Base-by-base conservation (phyloP, 2,888 invertebrate genomes). In the Pandemis heparana region DNA sequence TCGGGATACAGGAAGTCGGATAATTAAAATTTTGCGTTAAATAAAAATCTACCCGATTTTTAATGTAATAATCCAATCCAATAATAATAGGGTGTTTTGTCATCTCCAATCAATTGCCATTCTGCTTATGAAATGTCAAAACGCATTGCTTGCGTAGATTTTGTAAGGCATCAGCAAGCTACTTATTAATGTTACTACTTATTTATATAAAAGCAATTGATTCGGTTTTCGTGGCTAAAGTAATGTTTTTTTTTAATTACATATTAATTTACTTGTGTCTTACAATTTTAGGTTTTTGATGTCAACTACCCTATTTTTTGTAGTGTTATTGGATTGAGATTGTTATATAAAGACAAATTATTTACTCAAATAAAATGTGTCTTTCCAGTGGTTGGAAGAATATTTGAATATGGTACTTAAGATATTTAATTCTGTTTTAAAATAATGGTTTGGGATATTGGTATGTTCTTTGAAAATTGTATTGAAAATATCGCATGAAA, bases 341-440 rank as follows among this genome's bases (percentile, higher is more conserved):
- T 59, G 64, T 65, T 59, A 71, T 65, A 65, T 48, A 5, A 7
- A 23, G 12, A 39, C 43, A 38, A 46, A 53, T 64, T 59, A 16
- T 53, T 2, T 53, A 56, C 56, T 63, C 43, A 59, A 39, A 66
- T 53, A 9, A 32, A 32, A 18, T 43, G 46, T 51, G 39, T 64
- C 18, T 46, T 43, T 18, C 46, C 8, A 59, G 14, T 38, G 18
- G 16, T 46, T 32, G 16, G 51, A n/a, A 65, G 8, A 23, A 38
- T 48, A 46, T 63, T 14, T 43, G 32, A 56, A 16, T 46, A 56
- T 23, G 18, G 56, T 72, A 68, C 72, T 62, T 63, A 72, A 67
- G 38, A 56, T 10, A 70, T 23, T 41, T 18, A 39, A 67, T 38
- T n/a, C 18, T 68, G 56, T 10, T 48, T 53, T 23, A 46, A 62